Evolutionary conservation across 1,140 invertebrate species (phyloP).

Genomic region (Brachionus asplanchnoidis): DNA sequence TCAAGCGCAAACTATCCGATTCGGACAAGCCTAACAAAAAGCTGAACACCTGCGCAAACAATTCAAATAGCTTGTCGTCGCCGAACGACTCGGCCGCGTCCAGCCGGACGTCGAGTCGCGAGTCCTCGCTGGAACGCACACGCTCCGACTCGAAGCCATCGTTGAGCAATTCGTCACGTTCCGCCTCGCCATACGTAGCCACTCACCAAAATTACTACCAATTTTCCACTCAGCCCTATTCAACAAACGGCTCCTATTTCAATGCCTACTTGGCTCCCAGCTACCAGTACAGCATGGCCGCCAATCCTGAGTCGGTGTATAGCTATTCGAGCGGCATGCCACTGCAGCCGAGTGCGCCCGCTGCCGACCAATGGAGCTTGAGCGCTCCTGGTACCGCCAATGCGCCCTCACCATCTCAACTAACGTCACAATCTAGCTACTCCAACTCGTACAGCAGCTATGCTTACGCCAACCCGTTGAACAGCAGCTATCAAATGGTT

Average conservation of each 20-base stretch:
- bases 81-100: neutral
- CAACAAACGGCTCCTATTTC: neutral
- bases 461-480: neutral
- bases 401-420: neutral
- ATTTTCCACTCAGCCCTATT: neutral
- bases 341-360: neutral
- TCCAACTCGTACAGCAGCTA: neutral
- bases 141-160: neutral
- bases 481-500: constrained; percentile 23
- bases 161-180: neutral
- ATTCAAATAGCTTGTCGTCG: neutral
- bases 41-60: neutral
- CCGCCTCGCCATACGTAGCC: neutral
- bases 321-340: neutral
- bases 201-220: neutral
- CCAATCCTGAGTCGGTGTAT: neutral
- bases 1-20: neutral
- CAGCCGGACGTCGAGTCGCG: neutral
- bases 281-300: neutral
- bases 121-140: neutral
- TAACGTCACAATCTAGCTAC: neutral
- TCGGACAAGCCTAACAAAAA: neutral
- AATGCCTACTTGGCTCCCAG: neutral
- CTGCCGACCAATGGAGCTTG: neutral
- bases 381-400: neutral